phyloP scores from a whole-genome alignment of 1,140 invertebrate genomes.

The Hypsibius dujardini region DNA sequence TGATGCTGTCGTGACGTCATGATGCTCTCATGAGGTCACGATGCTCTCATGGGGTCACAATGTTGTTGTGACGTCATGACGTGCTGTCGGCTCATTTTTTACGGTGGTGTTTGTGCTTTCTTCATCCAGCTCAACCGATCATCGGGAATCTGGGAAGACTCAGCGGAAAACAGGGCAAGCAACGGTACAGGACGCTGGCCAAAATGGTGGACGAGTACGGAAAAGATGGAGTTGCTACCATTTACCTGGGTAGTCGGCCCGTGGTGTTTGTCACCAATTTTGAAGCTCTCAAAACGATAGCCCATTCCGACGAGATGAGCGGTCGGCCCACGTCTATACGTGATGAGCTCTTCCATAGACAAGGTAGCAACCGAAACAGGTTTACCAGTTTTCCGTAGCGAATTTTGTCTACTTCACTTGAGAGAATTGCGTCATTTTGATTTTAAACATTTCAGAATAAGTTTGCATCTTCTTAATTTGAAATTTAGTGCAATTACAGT shows the following conservation, averaged over 20 bases:
- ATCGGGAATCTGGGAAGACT: no score
- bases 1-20: no score
- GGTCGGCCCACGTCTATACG: not conserved
- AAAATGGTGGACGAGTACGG: not conserved
- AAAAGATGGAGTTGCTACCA: not conserved
- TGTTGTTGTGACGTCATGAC: no score
- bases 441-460: no score
- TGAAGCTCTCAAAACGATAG: not conserved
- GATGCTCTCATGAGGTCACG: no score
- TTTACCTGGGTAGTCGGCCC: not conserved
- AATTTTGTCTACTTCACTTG: conserved; percentile 6
- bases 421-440: not conserved
- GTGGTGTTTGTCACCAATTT: not conserved
- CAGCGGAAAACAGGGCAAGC: not conserved
- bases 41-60: no score
- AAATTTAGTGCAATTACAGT: not conserved
- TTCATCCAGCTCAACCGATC: no score
- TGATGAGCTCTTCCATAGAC: not conserved
- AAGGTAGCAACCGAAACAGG: not conserved
- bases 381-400: not conserved
- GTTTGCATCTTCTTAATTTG: not conserved
- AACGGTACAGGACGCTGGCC: not conserved
- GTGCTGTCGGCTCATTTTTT: no score
- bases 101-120: no score
- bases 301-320: not conserved